Evolutionary conservation across 2,888 invertebrate genomes (phyloP), one percentile per base, ranked within the genome.

Genomic region (Zelleria hepariella): DNA sequence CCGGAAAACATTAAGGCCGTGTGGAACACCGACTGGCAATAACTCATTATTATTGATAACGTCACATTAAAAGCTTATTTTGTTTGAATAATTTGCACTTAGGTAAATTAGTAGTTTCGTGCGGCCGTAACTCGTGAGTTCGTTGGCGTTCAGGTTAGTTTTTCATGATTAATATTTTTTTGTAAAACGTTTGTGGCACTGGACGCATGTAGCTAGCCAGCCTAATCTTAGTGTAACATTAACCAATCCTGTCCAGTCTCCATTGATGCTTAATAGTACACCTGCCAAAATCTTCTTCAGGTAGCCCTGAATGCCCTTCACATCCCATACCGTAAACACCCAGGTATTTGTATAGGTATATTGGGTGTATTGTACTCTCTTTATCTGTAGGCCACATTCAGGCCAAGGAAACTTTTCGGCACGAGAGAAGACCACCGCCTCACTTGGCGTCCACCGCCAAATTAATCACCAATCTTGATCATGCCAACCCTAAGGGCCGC

Each of bases 1-100:
- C 71, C 71, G 74, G 71, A 73, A 74, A 69, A 66, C 70, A 72
- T 74, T 69, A 72, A 67, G 63, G 61, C 63, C 27, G 61, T 62
- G 63, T 62, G 60, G 20, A 42, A 3, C 32, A 51, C 21, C 18
- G 54, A 25, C 24, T 54, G 25, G 18, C 54, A 32, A 24, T 57
- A 57, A 57, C n/a, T 57, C 23, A 57, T 24, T 48, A 24, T 24
- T 57, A 57, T 57, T 48, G 57, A 57, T 57, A 57, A 57, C 48
- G 57, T 57, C 57, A 48, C 57, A 57, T 57, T 57, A 57, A 57
- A 57, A 47, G 23, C 57, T 57, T 23, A 42, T 57, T 57, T 57
- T 57, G 48, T 57, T 47, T 42, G 55, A 55, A 55, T 55, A 55
- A 55, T 55, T 55, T 27, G 55, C 55, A 55, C 55, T 55, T 32